Percentiles rank a stretch among this genome's conserved stretches.
These are phyloP conservation scores for Xyrichtys novacula DNA, from an alignment of 2,797 vertebrate species.

Conservation along the genomic window DNA sequence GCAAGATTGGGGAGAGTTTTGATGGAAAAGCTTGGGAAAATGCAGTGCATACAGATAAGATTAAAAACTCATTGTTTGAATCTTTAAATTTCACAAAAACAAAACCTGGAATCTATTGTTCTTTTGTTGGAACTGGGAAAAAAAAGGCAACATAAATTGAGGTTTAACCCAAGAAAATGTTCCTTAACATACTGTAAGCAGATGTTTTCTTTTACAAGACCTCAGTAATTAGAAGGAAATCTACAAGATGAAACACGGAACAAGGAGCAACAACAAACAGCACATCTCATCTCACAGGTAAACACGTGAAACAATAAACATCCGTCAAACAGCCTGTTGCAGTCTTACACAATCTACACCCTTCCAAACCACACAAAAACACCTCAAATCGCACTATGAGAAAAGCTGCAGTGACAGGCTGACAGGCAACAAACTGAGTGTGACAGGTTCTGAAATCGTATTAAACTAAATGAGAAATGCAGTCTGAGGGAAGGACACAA, in stretches of 20 bases:
- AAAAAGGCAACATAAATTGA: too few species aligned
- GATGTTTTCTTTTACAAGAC: slow-evolving; percentile 5
- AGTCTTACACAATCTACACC: slow-evolving; percentile 59
- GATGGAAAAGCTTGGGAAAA: slow-evolving; percentile 26
- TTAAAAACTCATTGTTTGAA: slow-evolving; percentile 6
- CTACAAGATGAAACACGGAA: slow-evolving; percentile 3
- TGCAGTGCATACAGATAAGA: slow-evolving; percentile 15
- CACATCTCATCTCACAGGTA: slow-evolving; percentile 59
- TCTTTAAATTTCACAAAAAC: slow-evolving; percentile 28
- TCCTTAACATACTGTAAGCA: neutral
- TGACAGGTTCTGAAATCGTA: slow-evolving; percentile 85
- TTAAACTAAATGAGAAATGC: slow-evolving; percentile 81
- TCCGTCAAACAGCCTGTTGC: slow-evolving; percentile 63
- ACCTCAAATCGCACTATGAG: slow-evolving; percentile 68
- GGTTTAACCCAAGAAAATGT: neutral
- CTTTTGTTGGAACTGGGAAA: neutral
- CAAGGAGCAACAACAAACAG: slow-evolving; percentile 10
- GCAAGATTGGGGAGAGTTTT: slow-evolving; percentile 25
- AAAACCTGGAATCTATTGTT: slow-evolving; percentile 13
- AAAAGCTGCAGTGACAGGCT: slow-evolving; percentile 72
- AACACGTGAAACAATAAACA: slow-evolving; percentile 68
- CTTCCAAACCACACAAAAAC: slow-evolving; percentile 73
- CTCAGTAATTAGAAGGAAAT: neutral
- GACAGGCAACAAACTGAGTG: slow-evolving; percentile 82
- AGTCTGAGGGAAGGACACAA: slow-evolving; percentile 65